These are phyloP conservation scores for Martes flavigula DNA, from an alignment of 2,797 vertebrate species.

Conservation along the genomic window DNA sequence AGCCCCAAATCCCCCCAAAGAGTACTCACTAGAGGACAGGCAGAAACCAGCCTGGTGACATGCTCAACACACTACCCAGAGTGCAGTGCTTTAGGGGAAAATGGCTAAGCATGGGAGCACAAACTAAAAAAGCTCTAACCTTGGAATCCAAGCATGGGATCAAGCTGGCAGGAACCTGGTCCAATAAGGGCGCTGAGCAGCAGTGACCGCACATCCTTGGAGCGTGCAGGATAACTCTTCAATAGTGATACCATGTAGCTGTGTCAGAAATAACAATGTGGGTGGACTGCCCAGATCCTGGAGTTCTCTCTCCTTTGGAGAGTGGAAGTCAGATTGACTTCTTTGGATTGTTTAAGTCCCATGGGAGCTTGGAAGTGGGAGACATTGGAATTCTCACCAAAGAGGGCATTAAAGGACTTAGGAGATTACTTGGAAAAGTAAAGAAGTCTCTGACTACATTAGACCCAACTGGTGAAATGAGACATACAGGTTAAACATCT, in stretches of 20 bases:
- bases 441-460: not conserved
- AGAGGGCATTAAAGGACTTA: not conserved
- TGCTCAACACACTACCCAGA: not conserved
- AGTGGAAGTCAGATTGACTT: not conserved
- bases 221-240: not conserved
- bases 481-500: not conserved
- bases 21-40: not conserved
- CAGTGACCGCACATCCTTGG: slow-evolving; percentile 15
- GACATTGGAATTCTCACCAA: not conserved
- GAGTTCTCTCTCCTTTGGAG: not conserved
- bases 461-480: slow-evolving; percentile 28
- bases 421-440: not conserved
- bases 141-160: not conserved
- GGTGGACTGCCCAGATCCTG: not conserved
- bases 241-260: not conserved
- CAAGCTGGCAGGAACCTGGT: slow-evolving; percentile 1
- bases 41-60: not conserved
- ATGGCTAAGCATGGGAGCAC: not conserved
- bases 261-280: slow-evolving; percentile 39
- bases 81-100: not conserved
- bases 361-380: not conserved
- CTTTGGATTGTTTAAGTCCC: not conserved
- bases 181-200: not conserved
- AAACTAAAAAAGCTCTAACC: slow-evolving; percentile 23
- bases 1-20: not conserved